Percentiles rank a stretch among this genome's conserved stretches.
These are phyloP conservation scores for Coenonympha arcania DNA, from an alignment of 2,888 invertebrate species.

Conservation along the genomic window DNA sequence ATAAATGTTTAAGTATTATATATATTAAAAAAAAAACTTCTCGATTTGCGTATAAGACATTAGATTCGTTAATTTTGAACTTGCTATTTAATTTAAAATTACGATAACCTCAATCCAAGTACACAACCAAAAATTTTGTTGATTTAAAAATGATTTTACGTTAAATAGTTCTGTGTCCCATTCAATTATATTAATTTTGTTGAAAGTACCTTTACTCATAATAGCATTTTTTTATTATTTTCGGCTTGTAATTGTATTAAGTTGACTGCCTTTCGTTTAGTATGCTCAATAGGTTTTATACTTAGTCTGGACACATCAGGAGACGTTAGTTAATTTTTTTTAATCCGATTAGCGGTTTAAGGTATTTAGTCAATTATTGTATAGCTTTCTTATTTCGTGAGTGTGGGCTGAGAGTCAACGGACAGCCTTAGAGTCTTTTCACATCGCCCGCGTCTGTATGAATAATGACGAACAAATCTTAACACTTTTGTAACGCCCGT, in stretches of 20 bases:
- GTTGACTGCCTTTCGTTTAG: slow-evolving; percentile 67
- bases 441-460: slow-evolving; percentile 16
- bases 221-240: slow-evolving; percentile 62
- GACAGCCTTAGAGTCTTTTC: slow-evolving; percentile 15
- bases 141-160: background rate
- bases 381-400: slow-evolving; percentile 49
- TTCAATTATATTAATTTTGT: slow-evolving; percentile 36
- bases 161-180: background rate
- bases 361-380: slow-evolving; percentile 74
- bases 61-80: slow-evolving; percentile 5
- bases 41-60: slow-evolving; percentile 1
- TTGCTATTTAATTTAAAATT: slow-evolving; percentile 3
- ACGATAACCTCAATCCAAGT: background rate
- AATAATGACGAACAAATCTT: slow-evolving; percentile 11
- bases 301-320: slow-evolving; percentile 39
- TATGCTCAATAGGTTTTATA: slow-evolving; percentile 71
- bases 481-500: slow-evolving; percentile 3
- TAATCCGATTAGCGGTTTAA: slow-evolving; percentile 57
- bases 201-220: slow-evolving; percentile 67
- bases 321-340: slow-evolving; percentile 59
- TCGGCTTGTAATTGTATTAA: slow-evolving; percentile 46
- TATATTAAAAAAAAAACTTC: background rate
- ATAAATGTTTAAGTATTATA: slow-evolving; percentile 4
- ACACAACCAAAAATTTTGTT: slow-evolving; percentile 1
- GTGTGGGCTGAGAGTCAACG: slow-evolving; percentile 19